A percentile compares a stretch with the other conserved stretches of the same genome.
Evolutionary conservation across 2,888 invertebrate species (phyloP).

Genomic region (Palloptera scutellata): DNA sequence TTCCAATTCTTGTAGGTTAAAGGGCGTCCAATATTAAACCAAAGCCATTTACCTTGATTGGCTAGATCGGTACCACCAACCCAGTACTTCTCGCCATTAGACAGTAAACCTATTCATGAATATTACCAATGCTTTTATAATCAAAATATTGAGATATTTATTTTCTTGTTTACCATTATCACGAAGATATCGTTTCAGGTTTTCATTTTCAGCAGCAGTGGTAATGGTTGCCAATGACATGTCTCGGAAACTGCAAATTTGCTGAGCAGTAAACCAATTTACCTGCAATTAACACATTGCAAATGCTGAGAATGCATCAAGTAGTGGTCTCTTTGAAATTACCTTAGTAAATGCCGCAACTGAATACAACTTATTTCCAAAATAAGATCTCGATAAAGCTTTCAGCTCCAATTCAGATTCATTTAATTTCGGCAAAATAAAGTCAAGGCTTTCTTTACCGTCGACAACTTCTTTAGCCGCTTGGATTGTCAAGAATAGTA

Average conservation of each 20-base stretch:
- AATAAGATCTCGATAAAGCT: too few species aligned
- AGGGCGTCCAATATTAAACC: conserved; percentile 42
- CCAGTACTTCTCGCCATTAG: conserved; percentile 35
- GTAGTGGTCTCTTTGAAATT: too few species aligned
- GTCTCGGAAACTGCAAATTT: conserved; percentile 36
- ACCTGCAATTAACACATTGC: conserved; percentile 14
- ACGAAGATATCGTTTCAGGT: conserved; percentile 25
- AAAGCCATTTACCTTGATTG: conserved; percentile 27
- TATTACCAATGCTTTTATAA: background rate
- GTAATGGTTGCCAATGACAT: conserved; percentile 40
- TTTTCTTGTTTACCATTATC: conserved; percentile 27
- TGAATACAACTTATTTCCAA: too few species aligned
- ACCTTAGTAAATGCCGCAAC: too few species aligned
- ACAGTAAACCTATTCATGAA: background rate
- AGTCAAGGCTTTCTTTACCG: too few species aligned
- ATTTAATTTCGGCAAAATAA: too few species aligned
- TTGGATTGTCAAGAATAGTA: too few species aligned
- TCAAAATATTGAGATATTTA: too few species aligned
- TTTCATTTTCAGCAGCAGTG: conserved; percentile 28
- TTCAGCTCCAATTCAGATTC: too few species aligned
- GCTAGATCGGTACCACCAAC: conserved; percentile 41
- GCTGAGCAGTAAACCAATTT: conserved; percentile 42
- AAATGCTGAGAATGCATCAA: too few species aligned
- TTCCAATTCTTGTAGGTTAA: conserved; percentile 37
- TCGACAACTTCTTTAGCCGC: too few species aligned